Conservation (phyloP, 2,888 invertebrate genomes). For the Thereva nobilitata region DNA sequence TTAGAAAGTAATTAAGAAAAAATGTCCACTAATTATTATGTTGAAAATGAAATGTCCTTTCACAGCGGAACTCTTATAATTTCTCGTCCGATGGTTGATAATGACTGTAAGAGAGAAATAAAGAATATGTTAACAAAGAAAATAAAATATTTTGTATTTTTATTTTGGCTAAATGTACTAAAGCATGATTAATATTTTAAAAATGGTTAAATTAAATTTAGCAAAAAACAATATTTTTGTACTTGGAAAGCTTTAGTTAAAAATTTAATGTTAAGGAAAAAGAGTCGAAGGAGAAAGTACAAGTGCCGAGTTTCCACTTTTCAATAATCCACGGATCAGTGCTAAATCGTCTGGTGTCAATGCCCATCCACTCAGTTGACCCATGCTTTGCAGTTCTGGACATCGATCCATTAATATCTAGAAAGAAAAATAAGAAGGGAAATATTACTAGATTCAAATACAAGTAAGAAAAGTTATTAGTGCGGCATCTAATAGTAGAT, state of each 20-base stretch:
- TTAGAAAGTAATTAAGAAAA: no score
- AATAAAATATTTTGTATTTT: constrained; percentile 18
- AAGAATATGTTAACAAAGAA: constrained; percentile 5
- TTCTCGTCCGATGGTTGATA: no score
- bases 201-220: not conserved
- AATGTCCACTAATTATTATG: no score
- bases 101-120: no score
- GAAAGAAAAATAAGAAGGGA: constrained; percentile 30
- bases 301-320: constrained; percentile 69
- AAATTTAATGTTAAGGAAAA: constrained; percentile 50
- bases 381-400: constrained; percentile 67
- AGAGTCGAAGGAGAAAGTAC: constrained; percentile 66
- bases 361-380: constrained; percentile 71
- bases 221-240: not conserved
- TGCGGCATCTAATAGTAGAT: not conserved
- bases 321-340: constrained; percentile 66
- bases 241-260: not conserved
- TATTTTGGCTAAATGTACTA: not conserved
- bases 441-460: not conserved
- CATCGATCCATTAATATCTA: constrained; percentile 68
- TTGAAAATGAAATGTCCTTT: no score
- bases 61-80: no score
- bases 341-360: constrained; percentile 70
- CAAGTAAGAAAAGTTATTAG: no score
- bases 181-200: not conserved